Percentiles rank a stretch among this genome's conserved stretches.
Evolutionary conservation across 2,113 vertebrate genomes (phyloP).

Genomic region (Nycticorax nycticorax): DNA sequence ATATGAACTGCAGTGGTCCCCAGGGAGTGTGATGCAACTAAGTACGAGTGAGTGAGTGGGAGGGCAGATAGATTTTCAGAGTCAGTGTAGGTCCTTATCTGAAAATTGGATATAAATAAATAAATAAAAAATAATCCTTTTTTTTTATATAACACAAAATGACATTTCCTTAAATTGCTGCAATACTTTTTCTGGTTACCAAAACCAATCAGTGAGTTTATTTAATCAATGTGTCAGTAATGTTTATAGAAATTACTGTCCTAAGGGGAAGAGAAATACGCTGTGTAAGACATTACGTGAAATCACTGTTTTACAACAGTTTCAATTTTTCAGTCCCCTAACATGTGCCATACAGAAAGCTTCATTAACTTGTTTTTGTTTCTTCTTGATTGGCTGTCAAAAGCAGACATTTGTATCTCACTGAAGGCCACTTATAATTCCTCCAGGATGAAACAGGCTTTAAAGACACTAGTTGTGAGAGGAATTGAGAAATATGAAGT

Average conservation of each 20-base stretch:
- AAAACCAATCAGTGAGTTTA: not conserved
- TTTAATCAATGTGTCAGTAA: not conserved
- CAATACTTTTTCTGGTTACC: not conserved
- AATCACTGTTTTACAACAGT: not conserved
- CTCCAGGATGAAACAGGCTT: not conserved
- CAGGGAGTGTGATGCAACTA: not conserved
- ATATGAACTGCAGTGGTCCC: not conserved
- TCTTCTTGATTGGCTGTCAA: not conserved
- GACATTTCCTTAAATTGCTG: not conserved
- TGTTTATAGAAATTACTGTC: not conserved
- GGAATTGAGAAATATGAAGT: not conserved
- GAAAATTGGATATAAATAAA: not conserved
- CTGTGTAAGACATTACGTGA: not conserved
- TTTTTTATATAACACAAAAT: not conserved
- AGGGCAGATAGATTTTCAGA: not conserved
- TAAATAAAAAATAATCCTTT: not conserved
- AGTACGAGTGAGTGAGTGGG: not conserved
- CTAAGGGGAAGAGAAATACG: not conserved
- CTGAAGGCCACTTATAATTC: not conserved
- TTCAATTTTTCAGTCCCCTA: not conserved
- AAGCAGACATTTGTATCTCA: not conserved
- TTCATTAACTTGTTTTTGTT: not conserved
- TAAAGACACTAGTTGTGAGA: not conserved
- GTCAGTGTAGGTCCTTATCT: not conserved
- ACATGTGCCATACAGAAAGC: not conserved